Conservation (phyloP, 2,888 invertebrate genomes). For the Physocephala rufipes region DNA sequence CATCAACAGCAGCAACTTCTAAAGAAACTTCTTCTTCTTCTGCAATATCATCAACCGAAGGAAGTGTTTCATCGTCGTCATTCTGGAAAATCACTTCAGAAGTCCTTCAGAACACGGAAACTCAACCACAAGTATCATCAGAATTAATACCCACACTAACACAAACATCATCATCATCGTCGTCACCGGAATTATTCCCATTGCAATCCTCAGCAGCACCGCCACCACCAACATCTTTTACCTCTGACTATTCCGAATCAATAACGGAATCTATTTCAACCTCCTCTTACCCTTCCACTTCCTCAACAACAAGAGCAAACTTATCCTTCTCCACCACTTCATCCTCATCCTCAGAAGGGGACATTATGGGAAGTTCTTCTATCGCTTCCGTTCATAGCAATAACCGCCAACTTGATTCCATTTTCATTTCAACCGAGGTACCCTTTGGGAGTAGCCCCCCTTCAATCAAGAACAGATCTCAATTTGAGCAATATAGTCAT, state of each 20-base stretch:
- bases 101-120: neutral
- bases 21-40: constrained; percentile 3
- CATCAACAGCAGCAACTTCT: constrained; percentile 18
- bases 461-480: no score
- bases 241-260: neutral
- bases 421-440: no score
- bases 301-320: neutral
- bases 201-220: neutral
- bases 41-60: constrained; percentile 12
- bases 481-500: constrained; percentile 33
- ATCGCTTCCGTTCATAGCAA: neutral
- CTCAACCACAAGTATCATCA: neutral
- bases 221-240: neutral
- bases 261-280: neutral
- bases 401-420: no score
- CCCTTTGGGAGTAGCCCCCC: no score
- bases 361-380: no score
- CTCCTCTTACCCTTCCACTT: neutral
- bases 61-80: constrained; percentile 12
- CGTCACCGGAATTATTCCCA: neutral
- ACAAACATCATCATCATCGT: neutral
- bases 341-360: neutral
- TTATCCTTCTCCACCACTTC: neutral
- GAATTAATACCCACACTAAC: neutral
- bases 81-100: constrained; percentile 15